Evolutionary conservation across 2,113 vertebrate species (phyloP).

Genomic region (Thamnaconus septentrionalis): DNA sequence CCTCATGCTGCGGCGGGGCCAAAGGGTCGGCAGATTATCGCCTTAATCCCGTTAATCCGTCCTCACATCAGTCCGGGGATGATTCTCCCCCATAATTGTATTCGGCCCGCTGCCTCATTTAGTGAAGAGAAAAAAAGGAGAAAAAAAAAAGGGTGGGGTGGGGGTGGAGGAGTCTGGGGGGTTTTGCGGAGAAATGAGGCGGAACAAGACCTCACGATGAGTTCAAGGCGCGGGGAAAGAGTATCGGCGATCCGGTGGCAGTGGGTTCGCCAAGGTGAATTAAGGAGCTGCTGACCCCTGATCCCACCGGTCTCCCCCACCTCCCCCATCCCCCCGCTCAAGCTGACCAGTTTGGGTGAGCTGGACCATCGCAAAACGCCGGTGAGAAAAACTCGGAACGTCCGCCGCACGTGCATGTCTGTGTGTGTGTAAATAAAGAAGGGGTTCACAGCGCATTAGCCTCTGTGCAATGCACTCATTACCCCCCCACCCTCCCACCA

Average conservation of each 20-base stretch:
- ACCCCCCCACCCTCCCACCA: neutral
- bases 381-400: neutral
- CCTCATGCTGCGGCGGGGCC: conserved; percentile 60
- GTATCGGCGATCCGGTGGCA: neutral
- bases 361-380: neutral
- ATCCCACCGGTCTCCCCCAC: no score
- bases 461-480: conserved; percentile 3
- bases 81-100: conserved; percentile 74
- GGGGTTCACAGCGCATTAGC: conserved; percentile 30
- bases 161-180: no score
- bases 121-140: conserved; percentile 59
- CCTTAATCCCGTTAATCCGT: conserved; percentile 73
- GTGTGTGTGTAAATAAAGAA: conserved; percentile 15
- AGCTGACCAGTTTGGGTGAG: no score
- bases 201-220: conserved; percentile 50
- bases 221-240: conserved; percentile 25
- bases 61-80: conserved; percentile 69
- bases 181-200: conserved; percentile 47
- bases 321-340: no score
- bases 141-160: no score
- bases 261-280: neutral
- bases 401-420: neutral
- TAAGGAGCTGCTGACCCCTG: no score
- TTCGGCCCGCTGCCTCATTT: conserved; percentile 62
- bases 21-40: conserved; percentile 74